These are phyloP conservation scores for Morelia viridis DNA, from an alignment of 2,797 vertebrate genomes.

Conservation along the genomic window DNA sequence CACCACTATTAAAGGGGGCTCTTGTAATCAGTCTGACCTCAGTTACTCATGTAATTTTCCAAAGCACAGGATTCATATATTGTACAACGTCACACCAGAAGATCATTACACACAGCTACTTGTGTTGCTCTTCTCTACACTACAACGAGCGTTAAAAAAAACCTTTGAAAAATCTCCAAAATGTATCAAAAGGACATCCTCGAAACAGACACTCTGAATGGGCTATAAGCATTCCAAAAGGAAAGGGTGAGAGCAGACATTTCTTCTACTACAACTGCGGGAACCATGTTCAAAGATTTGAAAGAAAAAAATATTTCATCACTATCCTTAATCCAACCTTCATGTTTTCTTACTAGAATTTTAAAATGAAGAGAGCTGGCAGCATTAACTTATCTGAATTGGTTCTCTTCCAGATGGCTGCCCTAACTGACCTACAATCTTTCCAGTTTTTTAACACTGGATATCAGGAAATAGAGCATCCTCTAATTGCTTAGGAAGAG, in stretches of 20 bases:
- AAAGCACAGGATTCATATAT: not conserved
- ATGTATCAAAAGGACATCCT: not conserved
- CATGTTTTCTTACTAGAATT: not conserved
- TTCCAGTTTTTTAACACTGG: not conserved
- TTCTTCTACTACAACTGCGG: constrained; percentile 12
- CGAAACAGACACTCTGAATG: not conserved
- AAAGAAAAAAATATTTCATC: not conserved
- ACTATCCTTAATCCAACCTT: not conserved
- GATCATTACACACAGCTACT: not conserved
- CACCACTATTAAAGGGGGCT: constrained; percentile 1
- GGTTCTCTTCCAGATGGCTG: not conserved
- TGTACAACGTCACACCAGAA: not conserved
- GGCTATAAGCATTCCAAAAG: not conserved
- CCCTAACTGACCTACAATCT: not conserved
- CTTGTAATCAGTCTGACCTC: not conserved
- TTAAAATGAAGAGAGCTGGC: not conserved
- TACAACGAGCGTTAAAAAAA: not conserved
- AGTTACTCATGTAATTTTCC: not conserved
- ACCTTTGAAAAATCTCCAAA: not conserved
- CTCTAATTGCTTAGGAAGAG: not conserved
- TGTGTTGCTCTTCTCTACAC: no score
- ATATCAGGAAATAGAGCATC: not conserved
- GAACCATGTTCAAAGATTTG: constrained; percentile 16
- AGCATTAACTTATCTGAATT: not conserved
- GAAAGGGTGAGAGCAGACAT: not conserved